These are phyloP conservation scores for Neomorphus geoffroyi DNA, from an alignment of 2,797 vertebrate genomes.

Conservation along the genomic window DNA sequence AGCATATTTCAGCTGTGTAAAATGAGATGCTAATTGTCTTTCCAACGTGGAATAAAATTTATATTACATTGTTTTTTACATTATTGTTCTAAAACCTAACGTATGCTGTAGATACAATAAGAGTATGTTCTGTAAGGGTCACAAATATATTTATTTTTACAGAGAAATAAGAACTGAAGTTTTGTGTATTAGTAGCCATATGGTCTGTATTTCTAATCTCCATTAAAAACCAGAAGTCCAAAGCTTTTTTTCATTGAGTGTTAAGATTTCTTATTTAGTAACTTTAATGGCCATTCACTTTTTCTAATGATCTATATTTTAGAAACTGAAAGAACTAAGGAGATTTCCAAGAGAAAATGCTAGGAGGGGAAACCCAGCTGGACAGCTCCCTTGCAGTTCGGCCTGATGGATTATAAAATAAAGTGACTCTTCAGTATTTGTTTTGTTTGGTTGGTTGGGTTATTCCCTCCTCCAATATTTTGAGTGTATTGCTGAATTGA, in stretches of 20 bases:
- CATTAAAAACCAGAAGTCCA: not conserved
- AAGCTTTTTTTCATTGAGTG: not conserved
- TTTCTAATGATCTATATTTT: not conserved
- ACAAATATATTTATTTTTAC: not conserved
- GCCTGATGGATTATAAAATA: not conserved
- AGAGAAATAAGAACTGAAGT: not conserved
- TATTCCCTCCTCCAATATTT: not conserved
- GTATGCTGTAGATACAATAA: not conserved
- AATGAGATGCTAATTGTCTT: not conserved
- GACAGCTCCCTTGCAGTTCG: not conserved
- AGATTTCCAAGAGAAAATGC: not conserved
- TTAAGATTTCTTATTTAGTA: not conserved
- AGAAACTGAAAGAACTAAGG: not conserved
- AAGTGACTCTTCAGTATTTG: not conserved
- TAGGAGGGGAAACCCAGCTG: accelerated
- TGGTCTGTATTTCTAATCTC: not conserved
- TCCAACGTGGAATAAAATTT: not conserved
- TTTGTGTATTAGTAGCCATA: not conserved
- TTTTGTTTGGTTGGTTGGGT: not conserved
- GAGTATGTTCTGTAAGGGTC: not conserved
- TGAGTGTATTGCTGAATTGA: not conserved
- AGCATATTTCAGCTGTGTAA: not conserved
- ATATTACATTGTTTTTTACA: not conserved
- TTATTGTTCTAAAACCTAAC: not conserved
- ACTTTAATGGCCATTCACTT: not conserved